phyloP scores from a whole-genome alignment of 2,888 invertebrate genomes.

The Branchipolynoe longqiensis region DNA sequence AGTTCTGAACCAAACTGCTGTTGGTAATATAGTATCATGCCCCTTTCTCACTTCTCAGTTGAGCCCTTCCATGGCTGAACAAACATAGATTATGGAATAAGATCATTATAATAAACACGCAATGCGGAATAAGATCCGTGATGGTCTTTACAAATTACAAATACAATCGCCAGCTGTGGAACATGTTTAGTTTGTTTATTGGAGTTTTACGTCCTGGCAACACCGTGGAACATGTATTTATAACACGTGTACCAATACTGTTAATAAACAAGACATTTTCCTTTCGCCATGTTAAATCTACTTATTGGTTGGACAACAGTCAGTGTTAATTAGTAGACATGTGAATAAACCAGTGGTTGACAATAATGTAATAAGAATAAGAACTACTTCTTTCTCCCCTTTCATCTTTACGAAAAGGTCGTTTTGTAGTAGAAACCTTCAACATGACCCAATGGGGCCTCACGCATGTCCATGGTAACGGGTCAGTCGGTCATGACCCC shows the following conservation, averaged over 20 bases:
- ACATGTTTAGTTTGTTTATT: too few relatives aligned
- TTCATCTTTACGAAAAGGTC: slow-evolving; percentile 32
- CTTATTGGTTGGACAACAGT: slow-evolving; percentile 10
- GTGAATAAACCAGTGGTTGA: not conserved
- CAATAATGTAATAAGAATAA: not conserved
- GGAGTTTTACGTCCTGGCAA: too few relatives aligned
- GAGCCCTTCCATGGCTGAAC: too few relatives aligned
- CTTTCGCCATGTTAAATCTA: slow-evolving; percentile 23
- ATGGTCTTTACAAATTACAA: too few relatives aligned
- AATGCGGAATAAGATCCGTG: too few relatives aligned
- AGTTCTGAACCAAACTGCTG: too few relatives aligned
- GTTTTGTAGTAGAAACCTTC: not conserved
- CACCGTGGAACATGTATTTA: not conserved
- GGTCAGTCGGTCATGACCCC: not conserved
- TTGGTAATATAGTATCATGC: too few relatives aligned
- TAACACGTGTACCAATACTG: slow-evolving; percentile 36
- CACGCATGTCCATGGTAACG: slow-evolving; percentile 21
- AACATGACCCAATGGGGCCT: not conserved
- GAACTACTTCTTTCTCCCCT: slow-evolving; percentile 20
- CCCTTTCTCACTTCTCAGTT: too few relatives aligned
- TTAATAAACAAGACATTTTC: slow-evolving; percentile 26
- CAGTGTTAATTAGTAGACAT: not conserved
- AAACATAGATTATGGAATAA: too few relatives aligned
- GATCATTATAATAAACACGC: too few relatives aligned
- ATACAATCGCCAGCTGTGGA: too few relatives aligned